Evolutionary conservation across 1,140 invertebrate genomes (phyloP).

Genomic region (Cotesia vestalis): DNA sequence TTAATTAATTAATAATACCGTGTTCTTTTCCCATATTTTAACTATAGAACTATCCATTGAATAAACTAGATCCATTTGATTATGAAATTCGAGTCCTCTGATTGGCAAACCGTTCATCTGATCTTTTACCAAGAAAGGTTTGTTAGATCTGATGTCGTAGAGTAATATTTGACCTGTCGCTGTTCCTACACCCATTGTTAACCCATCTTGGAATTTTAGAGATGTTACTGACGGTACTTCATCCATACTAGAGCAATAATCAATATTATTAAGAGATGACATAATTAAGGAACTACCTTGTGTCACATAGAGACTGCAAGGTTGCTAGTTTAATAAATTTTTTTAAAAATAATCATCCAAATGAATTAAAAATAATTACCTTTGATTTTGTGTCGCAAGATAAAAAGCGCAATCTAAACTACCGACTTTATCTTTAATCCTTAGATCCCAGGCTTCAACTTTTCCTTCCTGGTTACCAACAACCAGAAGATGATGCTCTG

Average conservation of each 20-base stretch:
- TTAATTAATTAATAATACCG: constrained; percentile 67
- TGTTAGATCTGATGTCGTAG: constrained; percentile 93
- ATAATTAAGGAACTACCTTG: not conserved
- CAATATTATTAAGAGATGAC: not conserved
- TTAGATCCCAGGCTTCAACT: constrained; percentile 96
- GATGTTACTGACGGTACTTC: constrained; percentile 82
- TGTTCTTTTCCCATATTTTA: constrained; percentile 95
- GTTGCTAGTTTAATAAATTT: no score
- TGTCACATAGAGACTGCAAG: no score
- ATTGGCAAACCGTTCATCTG: constrained; percentile 95
- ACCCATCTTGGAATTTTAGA: constrained; percentile 81
- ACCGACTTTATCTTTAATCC: constrained; percentile 78
- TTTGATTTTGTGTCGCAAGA: constrained; percentile 70
- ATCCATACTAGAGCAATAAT: constrained; percentile 64
- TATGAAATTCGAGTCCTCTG: constrained; percentile 87
- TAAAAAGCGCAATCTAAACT: constrained; percentile 87
- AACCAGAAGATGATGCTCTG: constrained; percentile 85
- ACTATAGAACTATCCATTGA: constrained; percentile 92
- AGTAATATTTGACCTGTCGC: constrained; percentile 91
- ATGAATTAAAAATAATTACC: constrained; percentile 46
- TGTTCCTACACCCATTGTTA: constrained; percentile 91
- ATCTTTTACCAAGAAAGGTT: constrained; percentile 91
- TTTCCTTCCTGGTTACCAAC: constrained; percentile 91
- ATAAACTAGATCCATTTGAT: constrained; percentile 81
- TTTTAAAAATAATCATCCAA: no score